A percentile compares a stretch with the other conserved stretches of the same genome.
These are phyloP conservation scores for Labeo calbasu DNA, from an alignment of 2,797 vertebrate genomes.

Conservation along the genomic window DNA sequence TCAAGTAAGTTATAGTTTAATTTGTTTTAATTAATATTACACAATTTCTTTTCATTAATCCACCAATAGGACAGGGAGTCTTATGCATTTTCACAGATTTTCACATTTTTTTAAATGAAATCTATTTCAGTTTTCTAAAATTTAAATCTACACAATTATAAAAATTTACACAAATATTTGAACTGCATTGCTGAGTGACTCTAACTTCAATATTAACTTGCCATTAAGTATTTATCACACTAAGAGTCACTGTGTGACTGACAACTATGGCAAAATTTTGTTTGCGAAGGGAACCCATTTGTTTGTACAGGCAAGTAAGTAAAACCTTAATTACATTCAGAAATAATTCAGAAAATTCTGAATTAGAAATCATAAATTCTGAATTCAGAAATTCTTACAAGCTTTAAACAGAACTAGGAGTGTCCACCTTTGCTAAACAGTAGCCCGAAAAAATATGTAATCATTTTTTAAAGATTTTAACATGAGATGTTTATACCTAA, in stretches of 20 bases:
- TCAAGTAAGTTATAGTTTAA: neutral
- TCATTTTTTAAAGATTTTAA: neutral
- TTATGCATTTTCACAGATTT: neutral
- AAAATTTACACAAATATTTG: neutral
- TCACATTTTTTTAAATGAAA: neutral
- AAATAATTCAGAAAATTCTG: neutral
- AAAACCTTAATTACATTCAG: neutral
- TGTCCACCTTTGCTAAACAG: neutral
- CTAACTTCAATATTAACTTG: neutral
- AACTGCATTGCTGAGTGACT: neutral
- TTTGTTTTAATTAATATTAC: neutral
- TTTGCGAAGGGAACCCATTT: constrained; percentile 25
- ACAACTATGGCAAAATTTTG: neutral
- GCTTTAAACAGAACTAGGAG: neutral
- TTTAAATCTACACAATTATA: neutral
- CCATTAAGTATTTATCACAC: neutral
- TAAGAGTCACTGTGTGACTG: constrained; percentile 6
- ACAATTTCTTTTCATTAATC: neutral
- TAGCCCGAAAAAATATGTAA: neutral
- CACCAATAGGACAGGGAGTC: neutral
- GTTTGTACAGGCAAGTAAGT: constrained; percentile 33
- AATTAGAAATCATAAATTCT: neutral
- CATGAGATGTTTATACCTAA: neutral
- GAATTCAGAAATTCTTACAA: neutral
- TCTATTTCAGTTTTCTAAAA: neutral